Evolutionary conservation across 2,797 vertebrate species (phyloP).

Genomic region (Falco peregrinus): DNA sequence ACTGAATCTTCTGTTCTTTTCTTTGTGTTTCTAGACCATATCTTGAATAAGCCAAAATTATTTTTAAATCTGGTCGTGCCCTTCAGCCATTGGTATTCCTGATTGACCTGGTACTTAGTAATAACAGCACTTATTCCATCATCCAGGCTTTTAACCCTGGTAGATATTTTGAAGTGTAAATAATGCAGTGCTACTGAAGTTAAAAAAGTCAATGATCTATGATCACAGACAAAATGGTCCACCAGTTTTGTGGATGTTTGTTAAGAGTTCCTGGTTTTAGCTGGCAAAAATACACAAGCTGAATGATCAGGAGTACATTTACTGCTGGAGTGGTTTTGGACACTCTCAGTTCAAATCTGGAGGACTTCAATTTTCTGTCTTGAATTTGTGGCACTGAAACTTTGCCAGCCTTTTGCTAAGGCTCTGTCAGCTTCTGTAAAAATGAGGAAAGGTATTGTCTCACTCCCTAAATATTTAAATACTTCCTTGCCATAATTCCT

Average conservation of each 20-base stretch:
- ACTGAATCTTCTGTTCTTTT: constrained; percentile 16
- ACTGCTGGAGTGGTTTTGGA: not conserved
- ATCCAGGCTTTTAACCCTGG: not conserved
- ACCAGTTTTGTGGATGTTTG: not conserved
- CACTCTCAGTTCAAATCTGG: not conserved
- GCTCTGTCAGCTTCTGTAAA: not conserved
- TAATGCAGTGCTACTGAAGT: not conserved
- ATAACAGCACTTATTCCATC: not conserved
- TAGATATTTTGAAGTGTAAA: not conserved
- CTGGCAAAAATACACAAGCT: not conserved
- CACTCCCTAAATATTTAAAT: not conserved
- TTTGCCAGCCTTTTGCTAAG: not conserved
- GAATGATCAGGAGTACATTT: not conserved
- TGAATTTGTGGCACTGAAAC: not conserved
- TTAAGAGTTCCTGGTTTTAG: not conserved
- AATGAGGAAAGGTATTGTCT: not conserved
- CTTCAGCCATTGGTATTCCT: not conserved
- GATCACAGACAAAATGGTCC: not conserved
- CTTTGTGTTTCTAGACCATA: not conserved
- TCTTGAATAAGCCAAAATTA: not conserved
- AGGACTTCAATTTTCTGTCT: not conserved
- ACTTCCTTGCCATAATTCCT: not conserved
- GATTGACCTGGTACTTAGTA: not conserved
- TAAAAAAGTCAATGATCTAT: not conserved
- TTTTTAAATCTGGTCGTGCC: constrained; percentile 3